Base-by-base conservation (phyloP, 2,888 invertebrate species). In the Ochlodes sylvanus region DNA sequence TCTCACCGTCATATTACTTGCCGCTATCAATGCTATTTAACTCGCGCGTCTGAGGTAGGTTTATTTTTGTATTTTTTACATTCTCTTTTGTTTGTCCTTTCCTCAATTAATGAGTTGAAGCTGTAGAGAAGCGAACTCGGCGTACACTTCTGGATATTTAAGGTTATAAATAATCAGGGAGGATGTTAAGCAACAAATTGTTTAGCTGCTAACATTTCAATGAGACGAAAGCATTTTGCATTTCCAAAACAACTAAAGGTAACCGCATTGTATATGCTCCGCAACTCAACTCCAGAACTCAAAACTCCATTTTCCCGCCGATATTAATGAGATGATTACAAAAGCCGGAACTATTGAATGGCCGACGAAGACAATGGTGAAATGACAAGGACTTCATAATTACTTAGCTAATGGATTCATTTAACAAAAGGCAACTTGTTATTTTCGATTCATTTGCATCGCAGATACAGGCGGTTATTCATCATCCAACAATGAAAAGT, bases 331-430 rank as follows among this genome's bases (percentile, higher is more conserved):
- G 50, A 50, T 5, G 50, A 50, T 47, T 47, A 47, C 19, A 47
- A 21, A 50, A 50, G 19, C 50, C 50, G 19, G 50, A 50, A 50
- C 19, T 50, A 50, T 50, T 47, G 19, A 50, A 50, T 50, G 19
- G 19, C 50, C 50, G 19, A 5, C 2, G 50, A 19, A 17, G 44
- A 47, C 19, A 50, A 50, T 50, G 50, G 19, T n/a, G 15, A 5
- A 50, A 50, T 50, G 50, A 50, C 50, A 50, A 50, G 19, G 27
- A 60, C 44, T 60, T 60, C n/a, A 15, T 60, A 44, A 60, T 60
- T 60, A 60, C 58, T 60, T 60, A 42, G 44, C 58, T 60, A 44
- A 60, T 60, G 58, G 58, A 19, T 58, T 42, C 58, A 58, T 42
- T 60, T 44, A 58, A 42, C 27, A 60, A 60, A 44, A 15, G 44